Base-by-base conservation (phyloP, 2,888 invertebrate genomes). In the Cerastoderma edule region DNA sequence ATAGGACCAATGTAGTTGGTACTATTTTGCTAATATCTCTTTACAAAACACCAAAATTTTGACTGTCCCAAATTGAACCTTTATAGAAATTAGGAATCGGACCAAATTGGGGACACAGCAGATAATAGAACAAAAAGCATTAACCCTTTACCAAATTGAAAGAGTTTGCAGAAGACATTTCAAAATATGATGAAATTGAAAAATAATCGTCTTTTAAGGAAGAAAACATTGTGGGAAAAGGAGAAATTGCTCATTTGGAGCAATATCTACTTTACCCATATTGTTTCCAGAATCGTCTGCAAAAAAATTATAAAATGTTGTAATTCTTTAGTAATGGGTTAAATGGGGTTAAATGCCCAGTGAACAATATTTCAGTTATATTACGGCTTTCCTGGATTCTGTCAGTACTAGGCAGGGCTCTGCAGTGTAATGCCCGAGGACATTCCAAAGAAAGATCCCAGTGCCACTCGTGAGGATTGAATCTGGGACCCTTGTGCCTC, bases 171-270 rank as follows among this genome's bases (percentile, higher is more conserved):
- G 39, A 16, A 39, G 16, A 39, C 16, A 16, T 8, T 39, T 39
- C 16, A 10, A 16, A 39, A 8, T 39, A 16, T 16, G 10, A 39
- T 39, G 16, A 39, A 10, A 39, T 13, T 39, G 8, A 39, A 10
- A 39, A 39, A 39, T 8, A 16, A 10, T 39, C 16, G 16, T 13
- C 39, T 50, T 13, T n/a, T n/a, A n/a, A n/a, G n/a, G n/a, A n/a
- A n/a, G 50, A 50, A 50, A 50, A 50, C 50, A 50, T n/a, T 13
- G 50, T 50, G 50, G 24, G 22, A 22, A 50, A 50, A 50, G 50
- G 24, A 8, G 50, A 50, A 50, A 50, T n/a, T 50, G 24, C 50
- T 50, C n/a, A 27, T 50, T 8, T n/a, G 10, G n/a, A 50, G 50
- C 50, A 50, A n/a, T 50, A 24, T 50, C 50, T 50, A 10, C 50